Evolutionary conservation across 2,113 vertebrate genomes (phyloP), one percentile per base, ranked within the genome.

Genomic region (Xerus inauris): DNA sequence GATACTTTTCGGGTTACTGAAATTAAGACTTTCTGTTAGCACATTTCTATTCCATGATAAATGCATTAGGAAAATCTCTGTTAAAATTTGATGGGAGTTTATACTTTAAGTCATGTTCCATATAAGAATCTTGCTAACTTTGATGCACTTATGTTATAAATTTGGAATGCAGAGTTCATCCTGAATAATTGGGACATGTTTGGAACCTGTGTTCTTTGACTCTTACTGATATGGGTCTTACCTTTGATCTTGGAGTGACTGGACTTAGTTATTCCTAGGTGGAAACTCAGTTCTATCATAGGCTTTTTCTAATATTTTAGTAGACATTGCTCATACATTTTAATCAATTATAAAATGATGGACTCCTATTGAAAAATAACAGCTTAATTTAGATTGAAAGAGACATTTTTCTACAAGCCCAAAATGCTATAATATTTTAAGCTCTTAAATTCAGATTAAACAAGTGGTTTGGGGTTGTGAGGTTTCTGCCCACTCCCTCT

Each of bases 401-500:
- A 49, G 79, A 80, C 8, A 17, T 28, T 62, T 91, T 94, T 90
- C 47, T 81, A n/a, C 0, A 62, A 72, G n/a, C 72, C n/a, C 4
- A 54, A 86, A 85, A 77, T 54, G 30, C 64, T 90, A 0, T 77
- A 76, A 22, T 71, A 67, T 71, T 11, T 65, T 94, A 76, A 89
- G 12, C 54, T 92, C 19, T 49, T 85, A 81, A 90, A 73, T 88
- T 96, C 9, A 87, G 40, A 38, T 87, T 62, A 96, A 82, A 80
- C 20, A 59, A 81, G 17, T 87, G 65, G 6, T 38, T 90, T 86
- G 40, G 38, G 10, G 14, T 79, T 88, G 13, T 32, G 0, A 35
- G 13, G 14, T 91, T 73, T 89, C 47, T 62, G 24, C 16, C 13
- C 49, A 12, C 49, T 14, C 13, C 4, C 49, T 35, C 32, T 91